Percentiles rank a stretch among this genome's conserved stretches.
These are phyloP conservation scores for Napeogenes sylphis DNA, from an alignment of 2,888 invertebrate species.

Conservation along the genomic window DNA sequence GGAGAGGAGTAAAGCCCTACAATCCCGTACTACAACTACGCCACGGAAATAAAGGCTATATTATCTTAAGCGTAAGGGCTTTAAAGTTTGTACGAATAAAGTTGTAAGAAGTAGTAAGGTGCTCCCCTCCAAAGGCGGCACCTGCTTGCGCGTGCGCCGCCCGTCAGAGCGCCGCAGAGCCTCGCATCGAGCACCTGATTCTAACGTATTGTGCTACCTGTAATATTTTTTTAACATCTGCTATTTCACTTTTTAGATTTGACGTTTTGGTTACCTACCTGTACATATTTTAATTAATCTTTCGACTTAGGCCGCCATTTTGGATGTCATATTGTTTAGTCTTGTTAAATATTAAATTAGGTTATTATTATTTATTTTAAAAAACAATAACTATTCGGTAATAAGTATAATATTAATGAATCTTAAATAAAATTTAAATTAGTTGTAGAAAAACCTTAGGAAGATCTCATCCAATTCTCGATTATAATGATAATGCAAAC, in stretches of 20 bases:
- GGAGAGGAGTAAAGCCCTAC: slow-evolving; percentile 78
- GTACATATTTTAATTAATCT: slow-evolving; percentile 1
- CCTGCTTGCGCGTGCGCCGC: slow-evolving; percentile 70
- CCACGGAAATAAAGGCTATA: slow-evolving; percentile 36
- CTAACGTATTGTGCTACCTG: slow-evolving; percentile 50
- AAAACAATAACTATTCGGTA: too few relatives aligned
- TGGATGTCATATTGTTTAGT: too few relatives aligned
- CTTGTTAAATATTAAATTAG: too few relatives aligned
- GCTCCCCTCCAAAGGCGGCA: slow-evolving; percentile 77
- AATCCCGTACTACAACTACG: slow-evolving; percentile 32
- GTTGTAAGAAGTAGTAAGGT: slow-evolving; percentile 74
- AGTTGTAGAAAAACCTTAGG: too few relatives aligned
- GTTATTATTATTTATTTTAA: too few relatives aligned
- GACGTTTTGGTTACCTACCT: slow-evolving; percentile 31
- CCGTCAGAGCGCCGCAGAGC: slow-evolving; percentile 64
- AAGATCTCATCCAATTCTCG: too few relatives aligned
- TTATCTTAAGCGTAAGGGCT: slow-evolving; percentile 18
- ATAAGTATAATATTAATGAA: too few relatives aligned
- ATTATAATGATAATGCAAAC: too few relatives aligned
- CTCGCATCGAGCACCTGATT: slow-evolving; percentile 62
- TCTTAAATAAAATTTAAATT: too few relatives aligned
- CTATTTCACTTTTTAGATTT: slow-evolving; percentile 30
- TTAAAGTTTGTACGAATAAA: slow-evolving; percentile 33
- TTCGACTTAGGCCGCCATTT: too few relatives aligned
- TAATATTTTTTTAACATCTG: slow-evolving; percentile 41